Base-by-base conservation (phyloP, 2,888 invertebrate species). In the Caprella mutica region DNA sequence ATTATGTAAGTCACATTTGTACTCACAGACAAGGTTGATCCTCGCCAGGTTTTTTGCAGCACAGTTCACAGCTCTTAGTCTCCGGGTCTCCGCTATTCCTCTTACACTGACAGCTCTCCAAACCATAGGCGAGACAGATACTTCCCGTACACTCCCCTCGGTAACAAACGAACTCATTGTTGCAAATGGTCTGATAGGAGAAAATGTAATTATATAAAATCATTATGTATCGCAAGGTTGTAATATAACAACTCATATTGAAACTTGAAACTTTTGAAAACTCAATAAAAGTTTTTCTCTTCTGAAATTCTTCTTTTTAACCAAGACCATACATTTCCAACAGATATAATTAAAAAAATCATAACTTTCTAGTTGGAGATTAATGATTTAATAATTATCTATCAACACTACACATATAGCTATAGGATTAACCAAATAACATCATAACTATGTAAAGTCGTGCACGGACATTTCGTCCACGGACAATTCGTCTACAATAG, bases 81-180 rank as follows among this genome's bases (percentile, higher is more conserved):
- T 84, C 80, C 68, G 81, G 80, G 71, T 91, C 90, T 67, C 80
- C 81, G 50, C 81, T 80, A 33, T 83, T 83, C 5, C 88, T 82
- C 67, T 84, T 81, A 72, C 92, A 92, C 73, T 92, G 92, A 71
- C 97, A 97, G 35, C 94, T 94, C 75, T 93, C 90, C 73, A 97
- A 79, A 12, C 92, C 91, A 72, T 94, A 94, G 4, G 90, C 90
- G 67, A 93, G 78, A 76, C 97, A 98, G 71, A 98, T 93, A n/a
- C 94, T 94, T 1, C 93, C 94, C 0, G 92, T 92, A 71, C 97
- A 97, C 73, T 93, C 88, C 72, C 96, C 96, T 85, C 89, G 88
- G 70, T 87, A 91, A 73, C 97, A 97, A 57, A 97, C 93, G 69
- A 96, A 92, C 72, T 92, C 91, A 72, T 92, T 87, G 72, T 96